Percentiles rank a stretch among this genome's conserved stretches.
Conservation (phyloP, 2,888 invertebrate genomes). For the Serrognathus titanus region DNA sequence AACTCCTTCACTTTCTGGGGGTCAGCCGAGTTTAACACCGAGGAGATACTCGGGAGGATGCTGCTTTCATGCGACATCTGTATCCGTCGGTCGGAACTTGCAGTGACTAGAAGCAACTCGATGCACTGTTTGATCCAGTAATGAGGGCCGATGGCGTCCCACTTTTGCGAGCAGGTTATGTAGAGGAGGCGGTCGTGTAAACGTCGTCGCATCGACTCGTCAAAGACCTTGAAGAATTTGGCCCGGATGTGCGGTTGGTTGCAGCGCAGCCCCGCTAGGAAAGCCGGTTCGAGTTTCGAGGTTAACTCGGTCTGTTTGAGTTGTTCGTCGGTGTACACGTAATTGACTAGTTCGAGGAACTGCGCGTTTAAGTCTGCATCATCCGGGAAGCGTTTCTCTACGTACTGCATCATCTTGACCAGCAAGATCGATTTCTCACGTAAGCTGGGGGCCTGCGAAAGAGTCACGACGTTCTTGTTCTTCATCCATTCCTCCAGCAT, state of each 20-base stretch:
- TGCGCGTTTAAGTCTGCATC: constrained; percentile 86
- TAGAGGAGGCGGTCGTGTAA: constrained; percentile 87
- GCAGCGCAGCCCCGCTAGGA: constrained; percentile 86
- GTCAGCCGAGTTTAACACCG: constrained; percentile 75
- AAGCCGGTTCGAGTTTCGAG: constrained; percentile 91
- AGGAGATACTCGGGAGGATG: constrained; percentile 77
- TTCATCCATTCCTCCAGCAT: constrained; percentile 98
- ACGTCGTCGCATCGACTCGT: constrained; percentile 78
- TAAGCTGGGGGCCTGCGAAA: constrained; percentile 77
- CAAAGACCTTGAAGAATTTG: constrained; percentile 87
- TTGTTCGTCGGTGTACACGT: constrained; percentile 83
- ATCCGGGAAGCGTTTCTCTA: constrained; percentile 86
- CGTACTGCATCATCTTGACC: constrained; percentile 92
- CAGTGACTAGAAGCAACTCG: constrained; percentile 81
- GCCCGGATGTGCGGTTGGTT: constrained; percentile 83
- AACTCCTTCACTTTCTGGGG: constrained; percentile 56
- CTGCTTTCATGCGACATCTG: constrained; percentile 76
- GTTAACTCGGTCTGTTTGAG: constrained; percentile 87
- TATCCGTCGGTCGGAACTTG: constrained; percentile 68
- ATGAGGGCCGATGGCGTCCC: constrained; percentile 94
- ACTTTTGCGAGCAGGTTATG: constrained; percentile 92
- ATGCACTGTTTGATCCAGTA: constrained; percentile 98
- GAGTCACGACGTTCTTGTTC: constrained; percentile 65
- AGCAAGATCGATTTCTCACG: constrained; percentile 92
- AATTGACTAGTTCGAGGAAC: constrained; percentile 89